These are phyloP conservation scores for Hypselothyrea guttata DNA, from an alignment of 2,888 invertebrate genomes.

Conservation along the genomic window DNA sequence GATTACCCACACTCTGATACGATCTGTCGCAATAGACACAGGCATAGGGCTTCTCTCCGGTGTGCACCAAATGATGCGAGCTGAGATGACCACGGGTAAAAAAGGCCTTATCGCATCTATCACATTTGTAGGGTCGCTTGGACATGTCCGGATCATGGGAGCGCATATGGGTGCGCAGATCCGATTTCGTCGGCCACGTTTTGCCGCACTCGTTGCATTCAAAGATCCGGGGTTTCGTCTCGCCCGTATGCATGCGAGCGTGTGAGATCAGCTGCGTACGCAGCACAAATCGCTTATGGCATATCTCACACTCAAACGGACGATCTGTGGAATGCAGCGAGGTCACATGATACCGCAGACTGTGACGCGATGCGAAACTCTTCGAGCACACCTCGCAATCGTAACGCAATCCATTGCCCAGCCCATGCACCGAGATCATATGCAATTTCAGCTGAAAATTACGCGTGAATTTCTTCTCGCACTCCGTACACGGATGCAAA, in stretches of 20 bases:
- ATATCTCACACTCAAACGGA: conserved; percentile 65
- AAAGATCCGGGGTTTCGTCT: conserved; percentile 69
- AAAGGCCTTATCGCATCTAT: conserved; percentile 71
- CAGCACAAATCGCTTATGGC: conserved; percentile 69
- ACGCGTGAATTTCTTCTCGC: conserved; percentile 78
- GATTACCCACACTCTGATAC: conserved; percentile 77
- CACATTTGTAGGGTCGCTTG: conserved; percentile 73
- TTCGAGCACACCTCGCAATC: conserved; percentile 69
- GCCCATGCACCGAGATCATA: conserved; percentile 73
- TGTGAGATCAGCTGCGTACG: conserved; percentile 76
- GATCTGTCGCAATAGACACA: conserved; percentile 70
- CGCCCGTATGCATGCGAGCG: conserved; percentile 74
- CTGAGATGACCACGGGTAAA: conserved; percentile 75
- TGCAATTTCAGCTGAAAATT: conserved; percentile 76
- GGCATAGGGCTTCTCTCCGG: conserved; percentile 78
- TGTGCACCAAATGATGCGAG: conserved; percentile 77
- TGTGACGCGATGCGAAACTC: conserved; percentile 75
- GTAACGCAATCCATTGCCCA: conserved; percentile 70
- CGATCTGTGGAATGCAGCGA: conserved; percentile 74
- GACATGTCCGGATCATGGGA: conserved; percentile 68
- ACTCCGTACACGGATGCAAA: conserved; percentile 60
- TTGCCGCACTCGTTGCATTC: conserved; percentile 72
- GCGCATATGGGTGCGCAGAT: conserved; percentile 77
- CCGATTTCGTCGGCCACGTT: conserved; percentile 76
- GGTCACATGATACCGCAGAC: conserved; percentile 72